Base-by-base conservation (phyloP, 2,888 invertebrate genomes). In the Desoria tigrina region DNA sequence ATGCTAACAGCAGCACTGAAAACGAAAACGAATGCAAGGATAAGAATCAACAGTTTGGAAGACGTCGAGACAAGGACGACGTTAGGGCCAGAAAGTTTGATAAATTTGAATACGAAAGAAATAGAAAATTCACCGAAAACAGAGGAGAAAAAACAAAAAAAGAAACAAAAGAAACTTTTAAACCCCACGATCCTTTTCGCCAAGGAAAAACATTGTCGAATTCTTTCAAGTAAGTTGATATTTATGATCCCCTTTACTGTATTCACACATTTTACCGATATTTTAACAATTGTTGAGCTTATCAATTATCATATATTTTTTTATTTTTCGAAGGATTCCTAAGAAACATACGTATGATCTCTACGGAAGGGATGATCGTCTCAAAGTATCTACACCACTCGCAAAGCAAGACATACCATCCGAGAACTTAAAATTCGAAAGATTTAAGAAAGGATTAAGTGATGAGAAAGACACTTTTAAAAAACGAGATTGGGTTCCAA, bases 401-500 rank as follows among this genome's bases (percentile, higher is more conserved):
- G 67, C 67, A 18, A 39, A 21, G 27, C 42, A 56, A 3, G 59
- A 71, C 11, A 58, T 68, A 7, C 68, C 71, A 0, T 55, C 57
- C 26, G 71, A 68, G 45, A 71, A 71, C 24, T 45, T 71, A 11
- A 37, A 64, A 28, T 71, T 71, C 54, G 71, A 71, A 59, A 51
- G 55, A 45, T 71, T 6, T 28, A 45, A 67, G 9, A 61, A 63
- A 58, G 59, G 55, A 11, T 16, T 32, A 9, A 45, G 21, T 24
- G 51, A 26, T 2, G 51, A 51, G 24, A 51, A 51, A 51, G 51
- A 51, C n/a, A 18, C 6, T 45, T 21, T 18, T 45, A 45, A 21
- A 21, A 45, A 45, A 16, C 21, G n/a, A 45, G 21, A 45, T n/a
- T 45, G 45, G 45, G 16, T 21, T 6, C 45, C 45, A 18, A 45